phyloP scores from a whole-genome alignment of 2,797 vertebrate species.

The Artibeus jamaicensis region DNA sequence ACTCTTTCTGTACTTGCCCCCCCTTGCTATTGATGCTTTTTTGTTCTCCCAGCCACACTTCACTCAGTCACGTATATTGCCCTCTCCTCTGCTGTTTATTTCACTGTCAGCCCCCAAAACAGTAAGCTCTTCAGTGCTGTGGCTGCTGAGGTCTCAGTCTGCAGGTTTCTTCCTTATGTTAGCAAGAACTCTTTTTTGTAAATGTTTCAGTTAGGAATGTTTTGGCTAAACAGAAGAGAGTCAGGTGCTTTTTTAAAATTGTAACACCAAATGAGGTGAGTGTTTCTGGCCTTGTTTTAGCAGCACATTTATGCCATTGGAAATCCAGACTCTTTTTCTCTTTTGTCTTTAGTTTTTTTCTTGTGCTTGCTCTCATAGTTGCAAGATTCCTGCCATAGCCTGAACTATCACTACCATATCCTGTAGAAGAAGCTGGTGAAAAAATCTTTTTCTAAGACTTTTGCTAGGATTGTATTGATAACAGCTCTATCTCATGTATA shows the following conservation, averaged over 20 bases:
- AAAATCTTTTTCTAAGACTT: not conserved
- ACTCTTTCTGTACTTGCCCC: not conserved
- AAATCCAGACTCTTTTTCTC: not conserved
- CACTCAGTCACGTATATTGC: not conserved
- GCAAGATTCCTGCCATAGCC: too few relatives aligned
- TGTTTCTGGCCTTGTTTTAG: not conserved
- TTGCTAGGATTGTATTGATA: not conserved
- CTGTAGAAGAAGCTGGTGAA: not conserved
- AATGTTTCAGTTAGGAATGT: not conserved
- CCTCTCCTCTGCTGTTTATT: not conserved
- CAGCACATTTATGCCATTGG: not conserved
- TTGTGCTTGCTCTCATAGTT: not conserved
- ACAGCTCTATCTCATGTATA: not conserved
- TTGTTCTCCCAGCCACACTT: not conserved
- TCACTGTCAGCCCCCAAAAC: accelerated
- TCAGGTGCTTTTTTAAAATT: not conserved
- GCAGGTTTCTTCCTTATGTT: not conserved
- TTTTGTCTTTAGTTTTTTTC: not conserved
- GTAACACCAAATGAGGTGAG: not conserved
- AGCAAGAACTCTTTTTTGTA: not conserved
- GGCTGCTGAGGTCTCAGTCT: not conserved
- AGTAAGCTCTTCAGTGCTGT: not conserved
- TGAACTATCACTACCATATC: not conserved
- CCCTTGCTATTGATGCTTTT: not conserved
- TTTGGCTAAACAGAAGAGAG: not conserved